These are phyloP conservation scores for Diadophis punctatus DNA, from an alignment of 2,113 vertebrate genomes.

Conservation along the genomic window DNA sequence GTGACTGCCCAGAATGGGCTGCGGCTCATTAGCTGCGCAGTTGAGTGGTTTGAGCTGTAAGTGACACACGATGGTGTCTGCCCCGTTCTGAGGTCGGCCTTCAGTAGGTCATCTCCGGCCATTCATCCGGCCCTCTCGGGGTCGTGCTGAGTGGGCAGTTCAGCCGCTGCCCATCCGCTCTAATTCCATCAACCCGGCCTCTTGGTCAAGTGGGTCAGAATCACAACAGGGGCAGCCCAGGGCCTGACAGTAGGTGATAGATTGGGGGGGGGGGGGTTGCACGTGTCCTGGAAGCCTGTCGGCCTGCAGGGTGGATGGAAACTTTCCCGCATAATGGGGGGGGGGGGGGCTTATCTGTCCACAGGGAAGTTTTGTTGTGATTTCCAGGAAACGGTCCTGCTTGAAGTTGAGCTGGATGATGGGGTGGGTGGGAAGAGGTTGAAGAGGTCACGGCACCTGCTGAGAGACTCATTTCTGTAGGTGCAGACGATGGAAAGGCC, in stretches of 20 bases:
- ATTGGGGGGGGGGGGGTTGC: no score
- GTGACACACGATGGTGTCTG: background rate
- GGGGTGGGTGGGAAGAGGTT: background rate
- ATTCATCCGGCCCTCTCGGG: background rate
- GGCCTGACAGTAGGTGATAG: background rate
- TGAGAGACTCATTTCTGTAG: no score
- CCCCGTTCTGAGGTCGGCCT: background rate
- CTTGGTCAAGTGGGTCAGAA: background rate
- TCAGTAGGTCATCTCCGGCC: background rate
- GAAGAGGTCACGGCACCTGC: no score
- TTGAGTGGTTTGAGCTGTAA: background rate
- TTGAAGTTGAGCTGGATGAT: background rate
- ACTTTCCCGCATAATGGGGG: background rate
- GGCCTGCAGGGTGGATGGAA: background rate
- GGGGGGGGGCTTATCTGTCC: no score
- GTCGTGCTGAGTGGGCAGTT: background rate
- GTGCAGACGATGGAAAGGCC: no score
- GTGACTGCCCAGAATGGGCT: background rate
- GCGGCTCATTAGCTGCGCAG: background rate
- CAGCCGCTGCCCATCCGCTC: background rate
- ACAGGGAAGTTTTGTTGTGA: background rate
- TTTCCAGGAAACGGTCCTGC: background rate
- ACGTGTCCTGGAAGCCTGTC: background rate
- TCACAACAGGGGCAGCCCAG: background rate
- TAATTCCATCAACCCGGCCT: background rate